A percentile compares a stretch with the other conserved stretches of the same genome.
Conservation (phyloP, 1,140 invertebrate species). For the Ladona fulva region DNA sequence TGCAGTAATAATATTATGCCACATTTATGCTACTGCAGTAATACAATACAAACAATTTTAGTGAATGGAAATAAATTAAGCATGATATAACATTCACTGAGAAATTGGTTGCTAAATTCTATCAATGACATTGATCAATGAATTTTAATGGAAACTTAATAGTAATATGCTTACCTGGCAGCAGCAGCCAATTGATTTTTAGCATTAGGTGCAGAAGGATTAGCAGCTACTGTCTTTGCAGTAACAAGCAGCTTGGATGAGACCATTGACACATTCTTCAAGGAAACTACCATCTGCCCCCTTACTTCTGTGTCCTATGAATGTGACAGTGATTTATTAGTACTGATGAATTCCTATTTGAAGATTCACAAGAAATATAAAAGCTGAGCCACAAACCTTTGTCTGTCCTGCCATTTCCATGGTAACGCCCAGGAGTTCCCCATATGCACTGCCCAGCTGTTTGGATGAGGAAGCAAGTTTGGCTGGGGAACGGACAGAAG, state of each 20-base stretch:
- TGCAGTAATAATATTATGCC: too few relatives aligned
- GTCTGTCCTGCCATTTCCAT: constrained; percentile 78
- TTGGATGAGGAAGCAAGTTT: constrained; percentile 64
- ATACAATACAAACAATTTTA: too few relatives aligned
- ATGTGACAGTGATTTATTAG: constrained; percentile 9
- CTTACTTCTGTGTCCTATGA: constrained; percentile 54
- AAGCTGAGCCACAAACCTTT: constrained; percentile 30
- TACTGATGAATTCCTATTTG: too few relatives aligned
- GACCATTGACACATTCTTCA: constrained; percentile 78
- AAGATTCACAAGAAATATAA: too few relatives aligned
- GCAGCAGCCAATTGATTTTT: constrained; percentile 81
- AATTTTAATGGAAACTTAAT: too few relatives aligned
- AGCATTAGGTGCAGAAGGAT: constrained; percentile 80
- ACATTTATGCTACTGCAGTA: too few relatives aligned
- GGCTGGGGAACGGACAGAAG: constrained; percentile 53
- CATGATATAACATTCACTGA: too few relatives aligned
- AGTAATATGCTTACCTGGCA: constrained; percentile 46
- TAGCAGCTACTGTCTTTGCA: constrained; percentile 79
- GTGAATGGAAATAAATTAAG: too few relatives aligned
- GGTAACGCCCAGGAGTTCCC: constrained; percentile 61
- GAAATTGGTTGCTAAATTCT: too few relatives aligned
- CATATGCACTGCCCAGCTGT: constrained; percentile 64
- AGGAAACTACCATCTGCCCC: constrained; percentile 69
- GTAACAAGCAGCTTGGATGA: constrained; percentile 80
- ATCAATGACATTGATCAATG: too few relatives aligned